Evolutionary conservation across 2,888 invertebrate genomes (phyloP).

Genomic region (Auanema sp.): DNA sequence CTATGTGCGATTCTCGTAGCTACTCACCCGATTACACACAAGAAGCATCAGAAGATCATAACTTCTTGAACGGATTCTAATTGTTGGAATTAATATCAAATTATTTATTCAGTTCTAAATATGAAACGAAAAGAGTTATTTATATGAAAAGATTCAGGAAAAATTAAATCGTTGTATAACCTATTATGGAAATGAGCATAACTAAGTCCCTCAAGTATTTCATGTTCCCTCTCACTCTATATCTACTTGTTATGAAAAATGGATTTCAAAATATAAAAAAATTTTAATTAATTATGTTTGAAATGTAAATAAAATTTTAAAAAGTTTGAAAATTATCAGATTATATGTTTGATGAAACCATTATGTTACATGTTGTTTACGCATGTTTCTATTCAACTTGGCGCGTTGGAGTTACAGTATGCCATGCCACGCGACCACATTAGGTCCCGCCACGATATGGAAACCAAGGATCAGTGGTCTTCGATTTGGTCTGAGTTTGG

Average conservation of each 20-base stretch:
- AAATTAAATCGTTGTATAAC: neutral
- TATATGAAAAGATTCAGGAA: no score
- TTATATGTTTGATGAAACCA: no score
- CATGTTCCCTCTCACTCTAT: neutral
- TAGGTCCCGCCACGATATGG: slow-evolving; percentile 20
- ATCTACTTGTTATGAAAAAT: neutral
- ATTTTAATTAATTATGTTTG: neutral
- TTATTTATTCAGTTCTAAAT: no score
- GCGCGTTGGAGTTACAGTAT: no score
- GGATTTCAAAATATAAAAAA: neutral
- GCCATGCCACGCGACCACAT: neutral
- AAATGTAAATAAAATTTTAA: slow-evolving; percentile 1
- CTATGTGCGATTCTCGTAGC: slow-evolving; percentile 54
- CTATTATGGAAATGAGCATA: neutral
- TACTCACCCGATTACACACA: slow-evolving; percentile 48
- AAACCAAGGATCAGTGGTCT: slow-evolving; percentile 22
- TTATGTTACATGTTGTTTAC: no score
- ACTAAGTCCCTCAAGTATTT: neutral
- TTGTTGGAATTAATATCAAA: no score
- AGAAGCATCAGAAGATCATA: slow-evolving; percentile 27
- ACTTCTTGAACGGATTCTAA: slow-evolving; percentile 4
- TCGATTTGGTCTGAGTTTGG: slow-evolving; percentile 21
- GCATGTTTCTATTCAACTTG: no score
- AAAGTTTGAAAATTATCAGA: slow-evolving; percentile 8
- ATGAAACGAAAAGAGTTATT: slow-evolving; percentile 2